A percentile compares a stretch with the other conserved stretches of the same genome.
These are phyloP conservation scores for Sympetrum striolatum DNA, from an alignment of 2,888 invertebrate species.

Conservation along the genomic window DNA sequence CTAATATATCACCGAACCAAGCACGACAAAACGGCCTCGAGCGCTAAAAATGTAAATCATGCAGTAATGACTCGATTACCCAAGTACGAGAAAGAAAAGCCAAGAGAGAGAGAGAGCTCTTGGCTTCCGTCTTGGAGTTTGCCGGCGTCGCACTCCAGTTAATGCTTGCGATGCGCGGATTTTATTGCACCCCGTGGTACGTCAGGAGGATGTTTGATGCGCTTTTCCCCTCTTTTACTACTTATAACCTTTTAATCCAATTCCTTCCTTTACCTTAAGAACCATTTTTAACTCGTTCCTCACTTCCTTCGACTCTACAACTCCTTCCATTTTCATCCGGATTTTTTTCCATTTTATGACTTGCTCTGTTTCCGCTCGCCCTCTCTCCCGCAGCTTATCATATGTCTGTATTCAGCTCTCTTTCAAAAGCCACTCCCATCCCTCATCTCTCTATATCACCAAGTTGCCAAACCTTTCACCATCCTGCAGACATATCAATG, in stretches of 20 bases:
- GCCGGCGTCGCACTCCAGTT: constrained; percentile 8
- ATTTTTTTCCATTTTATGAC: neutral
- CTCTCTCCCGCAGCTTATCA: neutral
- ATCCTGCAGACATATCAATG: too few relatives aligned
- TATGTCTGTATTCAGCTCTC: too few relatives aligned
- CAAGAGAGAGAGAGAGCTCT: neutral
- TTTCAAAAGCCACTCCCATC: too few relatives aligned
- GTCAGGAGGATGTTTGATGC: neutral
- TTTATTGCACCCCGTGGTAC: neutral
- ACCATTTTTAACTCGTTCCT: neutral
- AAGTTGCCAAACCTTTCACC: too few relatives aligned
- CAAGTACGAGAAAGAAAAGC: neutral
- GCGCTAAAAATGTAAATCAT: too few relatives aligned
- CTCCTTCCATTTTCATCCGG: neutral
- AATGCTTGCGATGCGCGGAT: neutral
- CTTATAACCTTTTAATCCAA: too few relatives aligned
- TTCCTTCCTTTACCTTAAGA: too few relatives aligned
- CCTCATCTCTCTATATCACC: neutral
- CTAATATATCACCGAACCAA: too few relatives aligned
- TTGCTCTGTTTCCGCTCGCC: neutral
- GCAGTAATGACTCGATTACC: neutral
- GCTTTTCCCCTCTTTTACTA: neutral
- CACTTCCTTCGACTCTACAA: neutral
- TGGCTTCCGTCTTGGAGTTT: neutral
- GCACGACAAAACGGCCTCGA: too few relatives aligned